Base-by-base conservation (phyloP, 2,888 invertebrate species). In the Luperina testacea region DNA sequence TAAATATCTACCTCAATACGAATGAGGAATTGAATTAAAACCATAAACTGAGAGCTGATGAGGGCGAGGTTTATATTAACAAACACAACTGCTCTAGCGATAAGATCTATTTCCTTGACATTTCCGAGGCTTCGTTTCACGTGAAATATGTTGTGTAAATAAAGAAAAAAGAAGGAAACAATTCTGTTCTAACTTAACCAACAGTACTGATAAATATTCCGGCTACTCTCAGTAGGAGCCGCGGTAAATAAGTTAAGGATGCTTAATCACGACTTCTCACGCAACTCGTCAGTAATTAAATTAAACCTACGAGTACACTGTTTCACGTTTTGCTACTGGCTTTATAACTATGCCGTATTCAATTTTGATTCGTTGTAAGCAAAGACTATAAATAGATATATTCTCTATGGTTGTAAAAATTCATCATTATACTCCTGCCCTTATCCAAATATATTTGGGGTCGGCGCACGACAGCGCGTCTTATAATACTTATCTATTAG, bases 181-280 rank as follows among this genome's bases (percentile, higher is more conserved):
- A 74, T 78, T 64, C 27, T 61, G 20, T 68, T 42, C 45, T 32
- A 20, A 74, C 51, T 67, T 65, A 63, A 67, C 24, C 53, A 32
- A 71, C 65, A 65, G 53, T 27, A 75, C 68, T 71, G 80, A 79
- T 72, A 57, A 71, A 81, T 80, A 83, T 79, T 64, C 53, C 32
- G 64, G 59, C 48, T 75, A 63, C 32, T 75, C 74, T 78, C 65
- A 71, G 48, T 74, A 67, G 69, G 64, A 83, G 42, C 57, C 24
- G 20, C 65, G 42, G 71, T 80, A 75, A 81, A 69, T 77, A 70
- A 77, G 72, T 73, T 82, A 82, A 72, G 65, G 68, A 76, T 72
- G 73, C 53, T 76, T 83, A 86, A 88, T 86, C 48, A 71, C 59
- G 57, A 38, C 32, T 71, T 20, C 72, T 75, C 88, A 88, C 86